These are phyloP conservation scores for Cryptocephalus moraei DNA, from an alignment of 2,888 invertebrate genomes.

Conservation along the genomic window DNA sequence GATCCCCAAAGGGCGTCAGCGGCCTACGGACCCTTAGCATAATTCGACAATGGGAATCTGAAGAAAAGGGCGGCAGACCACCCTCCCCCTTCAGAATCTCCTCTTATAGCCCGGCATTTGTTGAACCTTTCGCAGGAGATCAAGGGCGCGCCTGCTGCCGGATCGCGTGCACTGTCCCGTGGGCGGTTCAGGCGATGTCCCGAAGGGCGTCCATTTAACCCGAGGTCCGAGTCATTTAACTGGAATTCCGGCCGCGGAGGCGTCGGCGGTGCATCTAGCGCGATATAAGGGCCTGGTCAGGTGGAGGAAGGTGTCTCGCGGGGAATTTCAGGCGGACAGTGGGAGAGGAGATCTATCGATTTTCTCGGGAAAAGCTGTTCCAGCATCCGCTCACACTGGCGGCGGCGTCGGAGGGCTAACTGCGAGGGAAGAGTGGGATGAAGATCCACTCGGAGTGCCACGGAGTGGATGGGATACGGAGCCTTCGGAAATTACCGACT, in stretches of 20 bases:
- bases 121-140: not conserved
- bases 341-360: not conserved
- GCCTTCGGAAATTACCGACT: too few species aligned
- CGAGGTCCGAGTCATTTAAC: too few species aligned
- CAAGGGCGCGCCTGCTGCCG: not conserved
- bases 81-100: slow-evolving; percentile 27
- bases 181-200: too few species aligned
- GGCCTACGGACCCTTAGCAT: slow-evolving; percentile 7
- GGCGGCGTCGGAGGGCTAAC: not conserved
- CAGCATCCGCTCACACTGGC: not conserved
- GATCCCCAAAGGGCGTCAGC: slow-evolving; percentile 4
- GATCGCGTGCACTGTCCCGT: too few species aligned
- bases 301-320: too few species aligned
- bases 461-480: not conserved
- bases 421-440: not conserved
- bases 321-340: too few species aligned
- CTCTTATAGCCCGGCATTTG: slow-evolving; percentile 33
- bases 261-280: too few species aligned
- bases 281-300: too few species aligned
- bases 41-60: slow-evolving; percentile 2
- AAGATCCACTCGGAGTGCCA: not conserved
- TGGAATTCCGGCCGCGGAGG: too few species aligned
- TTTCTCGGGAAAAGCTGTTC: not conserved
- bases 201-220: too few species aligned
- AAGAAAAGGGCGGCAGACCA: slow-evolving; percentile 17